Evolutionary conservation across 2,888 invertebrate genomes (phyloP), one percentile per base, ranked within the genome.

Genomic region (Ornithoptera priamus): DNA sequence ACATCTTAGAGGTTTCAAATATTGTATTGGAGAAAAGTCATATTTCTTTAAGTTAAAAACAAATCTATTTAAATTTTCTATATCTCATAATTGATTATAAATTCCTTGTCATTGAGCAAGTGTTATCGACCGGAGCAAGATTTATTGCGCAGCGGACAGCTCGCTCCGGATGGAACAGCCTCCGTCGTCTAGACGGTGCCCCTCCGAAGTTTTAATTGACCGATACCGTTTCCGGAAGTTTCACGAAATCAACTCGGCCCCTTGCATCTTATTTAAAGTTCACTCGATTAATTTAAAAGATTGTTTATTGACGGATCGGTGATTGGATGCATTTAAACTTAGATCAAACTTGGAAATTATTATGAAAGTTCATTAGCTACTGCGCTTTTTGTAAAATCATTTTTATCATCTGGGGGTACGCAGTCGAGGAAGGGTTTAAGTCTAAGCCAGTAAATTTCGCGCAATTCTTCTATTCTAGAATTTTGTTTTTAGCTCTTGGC

Each of bases 131-230:
- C 57, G 42, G 62, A 59, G 12, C n/a, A 17, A 39, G 46, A 62
- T 69, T 62, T 65, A 65, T 65, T 42, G 20, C 17, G 7, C 10
- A 36, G 17, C 15, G 22, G 67, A 56, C 63, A 60, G 64, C 57
- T 67, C 60, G 50, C 62, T 59, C 56, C 30, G 57, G 57, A 24
- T 57, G 15, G 42, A 56, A 64, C 67, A 70, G 63, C 12, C 56
- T 64, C 24, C 42, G 70, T 60, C 60, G 67, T 67, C 70, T 67
- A 36, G 64, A 67, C 70, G 58, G 42, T 57, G 62, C 63, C 36
- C 67, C 42, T 64, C 64, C 36, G 22, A 70, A 70, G 59, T 70
- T 70, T 67, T 70, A 70, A 70, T 70, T 70, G 70, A 61, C 64
- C 67, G 36, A 46, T 67, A 70, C 67, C 64, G 67, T 57, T 67